Evolutionary conservation across 2,113 vertebrate genomes (phyloP).

Genomic region (Marmota flaviventris): DNA sequence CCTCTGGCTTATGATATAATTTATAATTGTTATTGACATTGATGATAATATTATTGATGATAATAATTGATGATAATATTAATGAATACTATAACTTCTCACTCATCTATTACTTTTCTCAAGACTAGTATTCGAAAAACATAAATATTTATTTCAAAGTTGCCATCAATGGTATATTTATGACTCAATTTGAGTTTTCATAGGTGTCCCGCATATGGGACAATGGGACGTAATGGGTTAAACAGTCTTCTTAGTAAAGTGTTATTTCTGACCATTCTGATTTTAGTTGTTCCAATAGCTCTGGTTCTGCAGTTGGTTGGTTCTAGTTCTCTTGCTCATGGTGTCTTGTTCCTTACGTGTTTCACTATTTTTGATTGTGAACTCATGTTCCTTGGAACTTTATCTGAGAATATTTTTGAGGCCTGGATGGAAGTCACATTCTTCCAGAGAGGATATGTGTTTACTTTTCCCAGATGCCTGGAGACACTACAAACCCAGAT

Average conservation of each 20-base stretch:
- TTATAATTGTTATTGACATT: too few relatives aligned
- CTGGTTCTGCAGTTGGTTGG: slow-evolving; percentile 20
- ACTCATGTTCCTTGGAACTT: slow-evolving; percentile 75
- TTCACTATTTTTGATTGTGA: slow-evolving; percentile 67
- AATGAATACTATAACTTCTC: too few relatives aligned
- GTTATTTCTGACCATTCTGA: slow-evolving; percentile 40
- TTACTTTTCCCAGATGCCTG: slow-evolving; percentile 74
- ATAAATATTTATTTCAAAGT: too few relatives aligned
- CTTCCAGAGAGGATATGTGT: slow-evolving; percentile 62
- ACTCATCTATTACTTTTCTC: too few relatives aligned
- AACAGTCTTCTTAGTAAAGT: not conserved
- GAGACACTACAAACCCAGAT: slow-evolving; percentile 65
- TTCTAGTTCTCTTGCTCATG: slow-evolving; percentile 28
- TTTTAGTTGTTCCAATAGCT: not conserved
- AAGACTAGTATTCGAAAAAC: too few relatives aligned
- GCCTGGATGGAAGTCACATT: slow-evolving; percentile 70
- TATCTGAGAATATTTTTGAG: slow-evolving; percentile 70
- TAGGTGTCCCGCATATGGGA: too few relatives aligned
- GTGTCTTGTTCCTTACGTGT: slow-evolving; percentile 55
- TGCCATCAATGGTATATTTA: too few relatives aligned
- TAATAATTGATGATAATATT: too few relatives aligned
- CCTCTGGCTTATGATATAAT: too few relatives aligned
- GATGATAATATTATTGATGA: too few relatives aligned
- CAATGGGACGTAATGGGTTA: not conserved
- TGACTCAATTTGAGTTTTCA: too few relatives aligned